Base-by-base conservation (phyloP, 1,140 invertebrate genomes). In the Chironomus striatipennis region DNA sequence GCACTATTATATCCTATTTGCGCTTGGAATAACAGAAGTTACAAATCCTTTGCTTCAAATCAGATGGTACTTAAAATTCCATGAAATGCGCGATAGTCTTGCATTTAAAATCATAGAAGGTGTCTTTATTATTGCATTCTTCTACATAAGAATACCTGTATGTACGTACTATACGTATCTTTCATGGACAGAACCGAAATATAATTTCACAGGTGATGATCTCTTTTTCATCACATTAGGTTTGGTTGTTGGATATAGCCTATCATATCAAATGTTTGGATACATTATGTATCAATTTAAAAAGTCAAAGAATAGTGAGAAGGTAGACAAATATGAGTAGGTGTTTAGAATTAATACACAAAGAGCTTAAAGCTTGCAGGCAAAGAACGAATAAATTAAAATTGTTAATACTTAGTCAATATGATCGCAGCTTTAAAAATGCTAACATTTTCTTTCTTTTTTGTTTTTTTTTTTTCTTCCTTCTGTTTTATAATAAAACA, bases 1-100 rank as follows among this genome's bases (percentile, higher is more conserved):
- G 3, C 86, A 86, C 0, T 85, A 83, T 76, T 85, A 85, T 43
- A 85, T 85, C 8, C 80, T 82, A 7, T 87, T 85, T 76, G 83
- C 83, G 7, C 76, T 88, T 9, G 84, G 84, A 0, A 78, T 84
- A 57, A 79, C 87, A 80, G 86, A 88, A 82, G 76, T 86, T 21
- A 87, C 87, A 1, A 88, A 88, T 79, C 86, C 87, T 34, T 79
- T 86, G n/a, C 80, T 87, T 43, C 87, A 87, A 81, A 78, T 78
- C 1, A 79, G 86, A 78, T 88, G 86, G 87, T 72, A 79, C 18
- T 21, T 70, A 9, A 70, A 70, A 21, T 10, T 18, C 18, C 20
- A 70, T 20, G 65, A 10, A 8, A 20, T 70, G 65, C 65, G 65
- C 2, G 65, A 70, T 8, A 21, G n/a, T 1, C 6, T 21, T 5